Evolutionary conservation across 2,797 vertebrate species (phyloP).

Genomic region (Buceros bicornis): DNA sequence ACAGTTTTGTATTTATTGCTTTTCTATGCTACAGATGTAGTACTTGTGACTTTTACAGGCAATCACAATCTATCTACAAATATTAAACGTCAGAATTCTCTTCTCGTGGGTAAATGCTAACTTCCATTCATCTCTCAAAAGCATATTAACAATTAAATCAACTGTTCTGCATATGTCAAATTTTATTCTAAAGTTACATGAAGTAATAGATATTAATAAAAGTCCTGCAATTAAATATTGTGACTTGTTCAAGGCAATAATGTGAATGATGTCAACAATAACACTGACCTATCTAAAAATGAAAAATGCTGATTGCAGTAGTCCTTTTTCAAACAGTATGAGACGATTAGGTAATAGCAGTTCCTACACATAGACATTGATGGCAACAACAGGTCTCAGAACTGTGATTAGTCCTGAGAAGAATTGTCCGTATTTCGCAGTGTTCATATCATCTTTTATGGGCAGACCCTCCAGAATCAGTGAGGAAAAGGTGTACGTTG

Average conservation of each 20-base stretch:
- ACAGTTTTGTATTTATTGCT: not conserved
- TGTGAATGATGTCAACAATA: not conserved
- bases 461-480: not conserved
- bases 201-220: conserved; percentile 11
- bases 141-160: conserved; percentile 4
- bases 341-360: not conserved
- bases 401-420: not conserved
- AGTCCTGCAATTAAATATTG: not conserved
- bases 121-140: not conserved
- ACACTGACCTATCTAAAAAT: not conserved
- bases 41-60: not conserved
- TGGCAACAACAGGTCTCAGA: not conserved
- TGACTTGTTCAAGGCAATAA: not conserved
- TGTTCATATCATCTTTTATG: not conserved
- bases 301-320: not conserved
- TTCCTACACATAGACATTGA: not conserved
- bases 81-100: not conserved
- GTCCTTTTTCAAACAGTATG: not conserved
- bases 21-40: not conserved
- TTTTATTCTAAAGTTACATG: not conserved
- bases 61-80: not conserved
- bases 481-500: fast-evolving
- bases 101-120: not conserved
- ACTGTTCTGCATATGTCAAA: not conserved
- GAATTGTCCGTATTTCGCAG: not conserved